These are phyloP conservation scores for Sminthurides aquaticus DNA, from an alignment of 2,888 invertebrate species.

Conservation along the genomic window DNA sequence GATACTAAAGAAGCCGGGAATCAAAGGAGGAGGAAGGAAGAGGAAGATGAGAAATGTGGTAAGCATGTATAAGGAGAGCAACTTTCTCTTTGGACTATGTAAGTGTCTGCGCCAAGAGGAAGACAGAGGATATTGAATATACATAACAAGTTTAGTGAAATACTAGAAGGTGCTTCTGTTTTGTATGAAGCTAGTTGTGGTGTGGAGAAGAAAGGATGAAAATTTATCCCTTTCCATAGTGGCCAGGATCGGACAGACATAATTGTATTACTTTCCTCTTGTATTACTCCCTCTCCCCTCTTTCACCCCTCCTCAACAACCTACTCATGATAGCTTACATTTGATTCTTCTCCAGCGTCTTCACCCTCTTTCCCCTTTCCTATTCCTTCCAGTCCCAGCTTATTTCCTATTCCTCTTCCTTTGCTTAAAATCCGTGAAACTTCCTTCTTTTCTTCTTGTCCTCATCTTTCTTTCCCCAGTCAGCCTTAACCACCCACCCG, in stretches of 20 bases:
- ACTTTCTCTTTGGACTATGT: not conserved
- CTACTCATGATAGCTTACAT: not conserved
- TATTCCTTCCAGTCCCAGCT: too few relatives aligned
- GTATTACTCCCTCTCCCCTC: not conserved
- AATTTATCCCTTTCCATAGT: conserved; percentile 40
- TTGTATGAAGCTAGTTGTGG: conserved; percentile 35
- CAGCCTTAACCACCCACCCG: too few relatives aligned
- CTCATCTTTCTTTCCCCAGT: too few relatives aligned
- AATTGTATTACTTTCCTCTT: conserved; percentile 36
- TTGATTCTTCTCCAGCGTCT: not conserved
- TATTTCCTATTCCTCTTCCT: too few relatives aligned
- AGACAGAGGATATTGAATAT: too few relatives aligned
- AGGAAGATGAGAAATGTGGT: conserved; percentile 2
- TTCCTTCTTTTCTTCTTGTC: too few relatives aligned
- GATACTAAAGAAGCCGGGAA: not conserved
- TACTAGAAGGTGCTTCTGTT: conserved; percentile 22
- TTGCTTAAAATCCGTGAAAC: too few relatives aligned
- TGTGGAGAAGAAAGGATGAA: conserved; percentile 31
- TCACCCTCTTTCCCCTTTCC: not conserved
- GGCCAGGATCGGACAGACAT: conserved; percentile 30
- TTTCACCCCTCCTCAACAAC: not conserved
- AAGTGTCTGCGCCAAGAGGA: too few relatives aligned
- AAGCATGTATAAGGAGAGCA: not conserved
- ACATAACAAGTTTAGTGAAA: not conserved
- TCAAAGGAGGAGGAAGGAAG: conserved; percentile 1